These are phyloP conservation scores for Drosophila orena DNA, from an alignment of 1,140 invertebrate species.

Conservation along the genomic window DNA sequence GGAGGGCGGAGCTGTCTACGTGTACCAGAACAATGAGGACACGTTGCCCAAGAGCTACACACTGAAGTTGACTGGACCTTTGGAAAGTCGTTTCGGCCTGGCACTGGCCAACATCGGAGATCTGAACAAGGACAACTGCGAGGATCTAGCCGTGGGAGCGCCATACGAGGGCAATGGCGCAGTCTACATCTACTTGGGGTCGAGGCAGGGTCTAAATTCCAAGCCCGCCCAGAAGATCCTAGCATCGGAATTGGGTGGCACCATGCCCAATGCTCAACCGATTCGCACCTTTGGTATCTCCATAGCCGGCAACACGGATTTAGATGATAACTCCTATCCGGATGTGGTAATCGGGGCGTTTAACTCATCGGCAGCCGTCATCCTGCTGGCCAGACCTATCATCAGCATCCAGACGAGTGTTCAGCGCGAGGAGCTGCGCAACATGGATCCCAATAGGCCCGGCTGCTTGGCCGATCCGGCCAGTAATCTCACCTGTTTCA, in stretches of 20 bases:
- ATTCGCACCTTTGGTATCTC: constrained; percentile 95
- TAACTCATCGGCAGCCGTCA: constrained; percentile 84
- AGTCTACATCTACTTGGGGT: constrained; percentile 95
- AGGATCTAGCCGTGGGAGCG: constrained; percentile 96
- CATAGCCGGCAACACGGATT: constrained; percentile 93
- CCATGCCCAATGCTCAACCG: constrained; percentile 83
- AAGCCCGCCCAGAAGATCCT: constrained; percentile 89
- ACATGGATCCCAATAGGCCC: constrained; percentile 92
- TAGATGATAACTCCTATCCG: constrained; percentile 96
- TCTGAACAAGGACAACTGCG: constrained; percentile 95
- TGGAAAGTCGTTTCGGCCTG: constrained; percentile 94
- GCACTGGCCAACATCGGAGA: constrained; percentile 94
- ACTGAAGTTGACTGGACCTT: constrained; percentile 89
- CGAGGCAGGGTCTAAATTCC: constrained; percentile 89
- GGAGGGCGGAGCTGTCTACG: constrained; percentile 94
- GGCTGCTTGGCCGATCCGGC: constrained; percentile 89
- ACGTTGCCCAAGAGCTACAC: constrained; percentile 86
- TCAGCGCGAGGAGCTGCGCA: constrained; percentile 86
- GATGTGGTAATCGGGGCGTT: constrained; percentile 96
- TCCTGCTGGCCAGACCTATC: constrained; percentile 93
- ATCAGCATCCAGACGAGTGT: constrained; percentile 92
- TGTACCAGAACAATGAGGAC: constrained; percentile 90
- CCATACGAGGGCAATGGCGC: constrained; percentile 94
- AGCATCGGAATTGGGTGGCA: constrained; percentile 78
- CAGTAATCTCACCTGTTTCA: constrained; percentile 92